phyloP scores from a whole-genome alignment of 1,140 invertebrate species.

The Danaus melanippus region DNA sequence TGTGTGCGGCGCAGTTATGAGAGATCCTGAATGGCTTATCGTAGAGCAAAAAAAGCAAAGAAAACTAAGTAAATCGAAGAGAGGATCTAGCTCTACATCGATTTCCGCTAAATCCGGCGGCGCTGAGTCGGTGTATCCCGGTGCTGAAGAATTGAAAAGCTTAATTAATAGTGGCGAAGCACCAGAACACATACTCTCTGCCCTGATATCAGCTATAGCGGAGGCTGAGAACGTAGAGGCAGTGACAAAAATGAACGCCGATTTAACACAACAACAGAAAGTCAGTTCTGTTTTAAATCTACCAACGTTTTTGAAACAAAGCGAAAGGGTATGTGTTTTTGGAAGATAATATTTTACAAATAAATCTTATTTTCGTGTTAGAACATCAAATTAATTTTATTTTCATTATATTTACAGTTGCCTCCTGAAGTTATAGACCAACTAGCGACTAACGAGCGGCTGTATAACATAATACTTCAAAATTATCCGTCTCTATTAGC shows the following conservation, averaged over 20 bases:
- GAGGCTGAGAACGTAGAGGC: constrained; percentile 63
- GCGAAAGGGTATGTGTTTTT: constrained; percentile 75
- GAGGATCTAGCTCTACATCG: constrained; percentile 68
- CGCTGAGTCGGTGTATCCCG: constrained; percentile 74
- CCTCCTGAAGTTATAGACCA: constrained; percentile 80
- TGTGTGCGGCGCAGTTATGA: constrained; percentile 90
- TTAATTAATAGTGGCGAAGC: constrained; percentile 79
- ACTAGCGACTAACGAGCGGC: constrained; percentile 75
- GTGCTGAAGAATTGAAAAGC: constrained; percentile 77
- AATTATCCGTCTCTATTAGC: constrained; percentile 80
- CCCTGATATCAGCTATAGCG: constrained; percentile 75
- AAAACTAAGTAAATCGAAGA: constrained; percentile 54
- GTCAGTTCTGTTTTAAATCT: constrained; percentile 81
- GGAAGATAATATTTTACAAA: constrained; percentile 6
- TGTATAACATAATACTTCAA: constrained; percentile 81
- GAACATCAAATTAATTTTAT: constrained; percentile 10
- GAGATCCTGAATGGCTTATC: constrained; percentile 86
- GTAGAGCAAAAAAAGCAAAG: constrained; percentile 74
- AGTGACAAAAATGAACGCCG: constrained; percentile 59
- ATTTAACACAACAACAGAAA: constrained; percentile 60
- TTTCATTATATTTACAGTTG: constrained; percentile 65
- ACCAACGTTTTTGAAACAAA: constrained; percentile 83
- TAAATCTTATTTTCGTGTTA: background rate
- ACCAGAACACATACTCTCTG: constrained; percentile 80
- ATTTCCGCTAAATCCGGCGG: constrained; percentile 63